These are phyloP conservation scores for Oreochromis niloticus DNA, from an alignment of 2,113 vertebrate species.

Conservation along the genomic window DNA sequence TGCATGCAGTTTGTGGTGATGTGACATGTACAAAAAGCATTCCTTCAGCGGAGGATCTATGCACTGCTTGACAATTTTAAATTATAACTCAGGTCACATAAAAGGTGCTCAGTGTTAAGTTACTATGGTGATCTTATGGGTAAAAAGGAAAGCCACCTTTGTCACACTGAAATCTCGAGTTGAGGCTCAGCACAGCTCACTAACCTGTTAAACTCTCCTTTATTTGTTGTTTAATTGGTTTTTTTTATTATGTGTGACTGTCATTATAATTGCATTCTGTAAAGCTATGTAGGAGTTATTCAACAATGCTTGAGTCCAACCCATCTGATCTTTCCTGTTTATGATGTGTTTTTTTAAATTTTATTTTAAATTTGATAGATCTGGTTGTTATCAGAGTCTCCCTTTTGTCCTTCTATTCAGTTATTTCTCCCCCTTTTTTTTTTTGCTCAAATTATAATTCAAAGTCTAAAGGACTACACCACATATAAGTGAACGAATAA, in stretches of 20 bases:
- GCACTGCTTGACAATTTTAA: too few relatives aligned
- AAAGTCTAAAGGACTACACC: too few relatives aligned
- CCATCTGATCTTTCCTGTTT: not conserved
- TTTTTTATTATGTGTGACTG: not conserved
- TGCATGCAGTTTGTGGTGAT: too few relatives aligned
- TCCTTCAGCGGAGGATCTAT: too few relatives aligned
- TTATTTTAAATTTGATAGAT: not conserved
- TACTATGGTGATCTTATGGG: not conserved
- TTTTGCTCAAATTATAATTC: too few relatives aligned
- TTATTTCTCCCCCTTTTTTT: not conserved
- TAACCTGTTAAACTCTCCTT: not conserved
- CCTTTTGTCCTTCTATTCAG: not conserved
- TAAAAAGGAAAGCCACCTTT: not conserved
- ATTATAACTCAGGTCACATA: too few relatives aligned
- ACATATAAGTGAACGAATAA: too few relatives aligned
- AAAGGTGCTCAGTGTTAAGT: too few relatives aligned
- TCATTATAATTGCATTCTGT: not conserved
- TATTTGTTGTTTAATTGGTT: not conserved
- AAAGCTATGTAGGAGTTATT: too few relatives aligned
- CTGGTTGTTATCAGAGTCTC: not conserved
- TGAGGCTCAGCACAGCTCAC: not conserved
- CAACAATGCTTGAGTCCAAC: too few relatives aligned
- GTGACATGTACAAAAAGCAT: too few relatives aligned
- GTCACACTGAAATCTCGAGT: not conserved
- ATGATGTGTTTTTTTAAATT: not conserved